phyloP scores from a whole-genome alignment of 2,888 invertebrate species.

The Bunonema sp. region DNA sequence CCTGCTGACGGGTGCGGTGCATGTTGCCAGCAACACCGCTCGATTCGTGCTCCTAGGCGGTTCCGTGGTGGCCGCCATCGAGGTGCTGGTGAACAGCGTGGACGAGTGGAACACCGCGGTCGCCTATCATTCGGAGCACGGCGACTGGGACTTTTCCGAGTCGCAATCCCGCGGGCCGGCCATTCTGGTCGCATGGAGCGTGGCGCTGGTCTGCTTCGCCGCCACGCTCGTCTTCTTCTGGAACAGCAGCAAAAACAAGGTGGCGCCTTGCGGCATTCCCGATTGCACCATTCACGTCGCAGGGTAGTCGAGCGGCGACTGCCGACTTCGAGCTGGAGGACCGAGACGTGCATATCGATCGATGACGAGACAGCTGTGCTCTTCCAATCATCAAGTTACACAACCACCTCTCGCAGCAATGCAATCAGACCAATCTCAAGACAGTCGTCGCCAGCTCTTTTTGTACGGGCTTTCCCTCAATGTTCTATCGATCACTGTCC shows the following conservation, averaged over 20 bases:
- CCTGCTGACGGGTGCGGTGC: no score
- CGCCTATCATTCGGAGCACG: slow-evolving; percentile 10
- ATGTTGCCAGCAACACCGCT: slow-evolving; percentile 20
- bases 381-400: no score
- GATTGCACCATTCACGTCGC: not conserved
- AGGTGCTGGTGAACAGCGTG: slow-evolving; percentile 30
- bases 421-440: no score
- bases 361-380: slow-evolving; percentile 7
- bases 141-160: slow-evolving; percentile 26
- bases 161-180: slow-evolving; percentile 16
- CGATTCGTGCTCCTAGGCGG: not conserved
- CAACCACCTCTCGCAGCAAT: no score
- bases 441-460: no score
- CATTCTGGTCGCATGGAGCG: slow-evolving; percentile 9
- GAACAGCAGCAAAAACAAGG: slow-evolving; percentile 35
- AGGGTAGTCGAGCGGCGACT: slow-evolving; percentile 35
- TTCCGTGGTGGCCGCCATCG: slow-evolving; percentile 22
- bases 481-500: no score
- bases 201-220: slow-evolving; percentile 17
- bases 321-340: slow-evolving; percentile 41
- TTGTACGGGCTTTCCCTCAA: no score
- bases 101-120: slow-evolving; percentile 36
- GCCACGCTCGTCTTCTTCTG: slow-evolving; percentile 22
- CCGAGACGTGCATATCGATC: slow-evolving; percentile 26
- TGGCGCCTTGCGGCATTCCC: not conserved